Conservation (phyloP, 1,140 invertebrate species). For the Intoshia linei region DNA sequence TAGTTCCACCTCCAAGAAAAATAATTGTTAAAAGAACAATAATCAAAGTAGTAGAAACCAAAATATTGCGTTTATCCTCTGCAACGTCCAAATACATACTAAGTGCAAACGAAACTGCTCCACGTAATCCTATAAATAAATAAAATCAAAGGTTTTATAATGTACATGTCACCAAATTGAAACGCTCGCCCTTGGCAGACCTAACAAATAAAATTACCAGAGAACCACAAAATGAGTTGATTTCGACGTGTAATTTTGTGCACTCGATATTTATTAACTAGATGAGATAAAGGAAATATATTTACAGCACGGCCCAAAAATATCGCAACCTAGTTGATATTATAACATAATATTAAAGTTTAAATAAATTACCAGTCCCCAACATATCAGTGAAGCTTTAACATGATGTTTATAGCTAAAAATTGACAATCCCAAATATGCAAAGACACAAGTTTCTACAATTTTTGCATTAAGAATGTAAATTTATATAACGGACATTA, state of each 20-base stretch:
- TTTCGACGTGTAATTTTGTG: slow-evolving; percentile 87
- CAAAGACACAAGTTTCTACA: slow-evolving; percentile 77
- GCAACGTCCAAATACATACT: slow-evolving; percentile 64
- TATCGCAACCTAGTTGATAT: slow-evolving; percentile 34
- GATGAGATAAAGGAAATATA: slow-evolving; percentile 63
- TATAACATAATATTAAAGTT: too few relatives aligned
- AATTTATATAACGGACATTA: background rate
- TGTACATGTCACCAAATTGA: background rate
- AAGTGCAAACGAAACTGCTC: slow-evolving; percentile 82
- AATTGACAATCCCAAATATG: slow-evolving; percentile 77
- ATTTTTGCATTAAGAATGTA: background rate
- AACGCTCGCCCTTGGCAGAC: background rate
- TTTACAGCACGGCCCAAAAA: slow-evolving; percentile 67
- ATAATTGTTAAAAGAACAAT: slow-evolving; percentile 77
- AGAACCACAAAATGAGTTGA: slow-evolving; percentile 99
- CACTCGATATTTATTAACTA: slow-evolving; percentile 74
- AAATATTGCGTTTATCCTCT: slow-evolving; percentile 45
- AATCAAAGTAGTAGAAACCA: slow-evolving; percentile 78
- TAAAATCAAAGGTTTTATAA: slow-evolving; percentile 3
- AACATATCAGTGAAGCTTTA: slow-evolving; percentile 45
- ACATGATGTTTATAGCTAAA: slow-evolving; percentile 54
- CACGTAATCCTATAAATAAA: slow-evolving; percentile 40
- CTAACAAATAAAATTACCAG: slow-evolving; percentile 29
- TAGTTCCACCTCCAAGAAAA: slow-evolving; percentile 52
- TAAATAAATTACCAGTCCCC: slow-evolving; percentile 38